Percentiles rank a stretch among this genome's conserved stretches.
Conservation (phyloP, 2,888 invertebrate species). For the Phaonia tiefii region DNA sequence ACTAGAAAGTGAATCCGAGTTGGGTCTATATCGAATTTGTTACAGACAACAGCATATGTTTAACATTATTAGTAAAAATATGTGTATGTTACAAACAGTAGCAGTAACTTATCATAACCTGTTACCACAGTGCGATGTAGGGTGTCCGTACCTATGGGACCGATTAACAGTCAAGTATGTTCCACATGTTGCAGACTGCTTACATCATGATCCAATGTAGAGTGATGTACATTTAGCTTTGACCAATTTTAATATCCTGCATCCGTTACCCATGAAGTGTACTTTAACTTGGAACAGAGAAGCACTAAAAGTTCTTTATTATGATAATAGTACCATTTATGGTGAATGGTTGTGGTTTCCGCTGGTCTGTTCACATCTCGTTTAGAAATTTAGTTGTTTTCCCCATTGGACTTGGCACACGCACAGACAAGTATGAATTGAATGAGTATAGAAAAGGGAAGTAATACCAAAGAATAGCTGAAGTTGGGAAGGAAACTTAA, state of each 20-base stretch:
- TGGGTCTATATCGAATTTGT: too few species aligned
- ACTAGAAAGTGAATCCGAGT: too few species aligned
- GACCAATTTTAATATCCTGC: neutral
- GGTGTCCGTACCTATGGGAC: too few species aligned
- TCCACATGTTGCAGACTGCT: too few species aligned
- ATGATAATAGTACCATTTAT: conserved; percentile 42
- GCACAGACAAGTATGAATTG: conserved; percentile 16
- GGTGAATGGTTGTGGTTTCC: conserved; percentile 59
- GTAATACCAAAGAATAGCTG: conserved; percentile 48
- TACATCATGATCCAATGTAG: too few species aligned
- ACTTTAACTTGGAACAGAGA: neutral
- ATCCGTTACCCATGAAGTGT: conserved; percentile 1
- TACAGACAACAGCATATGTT: too few species aligned
- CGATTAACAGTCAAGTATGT: too few species aligned
- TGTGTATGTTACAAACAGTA: too few species aligned
- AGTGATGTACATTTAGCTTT: too few species aligned
- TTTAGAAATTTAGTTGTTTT: conserved; percentile 13
- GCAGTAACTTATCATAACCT: too few species aligned
- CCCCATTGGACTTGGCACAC: conserved; percentile 16
- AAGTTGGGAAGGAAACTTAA: conserved; percentile 41
- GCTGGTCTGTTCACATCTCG: conserved; percentile 48
- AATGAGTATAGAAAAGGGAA: conserved; percentile 17
- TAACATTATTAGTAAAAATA: too few species aligned
- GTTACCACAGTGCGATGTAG: too few species aligned
- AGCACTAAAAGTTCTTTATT: conserved; percentile 41